Evolutionary conservation across 2,113 vertebrate species (phyloP).

Genomic region (Aepyceros melampus): DNA sequence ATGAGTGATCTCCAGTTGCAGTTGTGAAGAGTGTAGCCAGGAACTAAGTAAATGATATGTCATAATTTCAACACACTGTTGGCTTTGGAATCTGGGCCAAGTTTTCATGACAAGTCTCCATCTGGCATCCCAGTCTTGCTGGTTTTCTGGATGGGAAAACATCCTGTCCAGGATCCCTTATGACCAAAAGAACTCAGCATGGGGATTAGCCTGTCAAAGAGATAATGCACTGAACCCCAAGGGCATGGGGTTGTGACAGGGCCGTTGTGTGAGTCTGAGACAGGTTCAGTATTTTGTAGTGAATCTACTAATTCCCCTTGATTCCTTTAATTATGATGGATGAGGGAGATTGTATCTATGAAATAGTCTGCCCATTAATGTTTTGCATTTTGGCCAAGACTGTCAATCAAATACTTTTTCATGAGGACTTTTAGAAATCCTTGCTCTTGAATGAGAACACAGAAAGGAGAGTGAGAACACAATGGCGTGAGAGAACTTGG

Average conservation of each 20-base stretch:
- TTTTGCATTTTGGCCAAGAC: neutral
- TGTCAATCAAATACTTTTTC: neutral
- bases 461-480: neutral
- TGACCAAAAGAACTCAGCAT: conserved; percentile 57
- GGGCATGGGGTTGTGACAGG: neutral
- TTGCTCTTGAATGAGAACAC: neutral
- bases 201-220: conserved; percentile 43
- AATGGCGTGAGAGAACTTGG: neutral
- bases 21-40: conserved; percentile 10
- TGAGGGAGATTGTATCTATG: neutral
- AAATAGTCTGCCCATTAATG: neutral
- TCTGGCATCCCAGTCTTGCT: conserved; percentile 24
- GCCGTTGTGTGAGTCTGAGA: neutral
- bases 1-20: conserved; percentile 43
- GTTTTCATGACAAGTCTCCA: conserved; percentile 43
- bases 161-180: conserved; percentile 52
- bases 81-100: conserved; percentile 23
- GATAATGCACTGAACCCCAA: conserved; percentile 22
- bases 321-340: neutral
- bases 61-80: conserved; percentile 59
- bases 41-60: conserved; percentile 56
- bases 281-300: neutral
- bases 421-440: neutral
- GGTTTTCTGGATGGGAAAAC: conserved; percentile 55
- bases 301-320: neutral